Base-by-base conservation (phyloP, 2,888 invertebrate genomes). In the Drosophila nr. perissopoda region DNA sequence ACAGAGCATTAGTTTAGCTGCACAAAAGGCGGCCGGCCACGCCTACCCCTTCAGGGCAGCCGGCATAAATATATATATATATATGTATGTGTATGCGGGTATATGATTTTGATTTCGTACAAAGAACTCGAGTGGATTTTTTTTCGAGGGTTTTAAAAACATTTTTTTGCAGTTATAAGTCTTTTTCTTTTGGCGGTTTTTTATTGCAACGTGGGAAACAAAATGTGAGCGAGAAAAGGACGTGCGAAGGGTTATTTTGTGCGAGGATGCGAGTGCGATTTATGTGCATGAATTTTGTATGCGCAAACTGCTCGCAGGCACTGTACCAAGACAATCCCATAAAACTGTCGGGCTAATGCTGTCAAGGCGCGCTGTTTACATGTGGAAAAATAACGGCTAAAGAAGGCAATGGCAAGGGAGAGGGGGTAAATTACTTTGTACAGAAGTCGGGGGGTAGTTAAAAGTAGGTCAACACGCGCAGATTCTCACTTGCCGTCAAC, bases 391-490 rank as follows among this genome's bases (percentile, higher is more conserved):
- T 33, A 42, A 38, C 51, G 36, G 40, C 16, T 5, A 34, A n/a
- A 11, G 56, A 31, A 13, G 56, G 18, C n/a, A 53, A 16, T 33
- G 48, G 25, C 25, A 46, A 25, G 48, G 8, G 16, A n/a, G 21
- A 13, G n/a, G 16, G 34, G 60, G 21, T 40, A 42, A 53, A 25
- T 25, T 16, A 1, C 25, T 46, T 46, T 8, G 7, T 21, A 21
- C 46, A 46, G 13, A 13, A 46, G 21, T 4, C 8, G 53, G n/a
- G 21, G 29, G 34, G 21, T 34, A 27, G 48, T 29, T n/a, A 25
- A 82, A 86, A 86, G 76, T 86, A 83, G 86, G 90, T 86, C 86
- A 87, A 63, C 64, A 79, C 59, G 87, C 72, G 73, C 65, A 83
- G 84, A 87, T 87, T 90, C 79, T 73, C 89, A 76, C 79, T 86